Base-by-base conservation (phyloP, 2,888 invertebrate genomes). In the Eupithecia centaureata region DNA sequence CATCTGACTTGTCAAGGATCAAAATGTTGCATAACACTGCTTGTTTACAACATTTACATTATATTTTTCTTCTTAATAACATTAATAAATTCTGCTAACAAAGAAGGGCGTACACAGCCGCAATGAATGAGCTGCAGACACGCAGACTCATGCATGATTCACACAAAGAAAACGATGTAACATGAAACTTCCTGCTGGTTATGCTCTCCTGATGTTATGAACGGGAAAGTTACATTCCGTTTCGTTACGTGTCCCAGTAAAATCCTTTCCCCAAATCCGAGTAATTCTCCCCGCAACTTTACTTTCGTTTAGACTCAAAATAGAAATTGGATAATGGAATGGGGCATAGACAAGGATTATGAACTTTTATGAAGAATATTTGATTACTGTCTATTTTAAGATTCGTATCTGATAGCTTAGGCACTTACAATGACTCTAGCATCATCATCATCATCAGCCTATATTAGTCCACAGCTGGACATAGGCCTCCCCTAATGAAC, bases 211-310 rank as follows among this genome's bases (percentile, higher is more conserved):
- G 72, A 76, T 82, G 60, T 56, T 73, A 72, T 76, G 77, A 80
- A 82, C 82, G 81, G 82, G 80, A 80, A 79, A 77, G 79, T 84
- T 84, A 84, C 83, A 82, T 76, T 72, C 70, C 71, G 71, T 74
- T 76, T 70, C 67, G 72, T 73, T 62, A 69, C 67, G 32, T n/a
- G n/a, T 59, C 73, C 72, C 73, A 71, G 75, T 76, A 71, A 74
- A 42, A 28, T 54, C 25, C n/a, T 58, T 38, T 18, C 74, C 74
- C 52, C n/a, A n/a, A 5, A 5, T 15, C 5, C 10, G n/a, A 56
- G n/a, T 56, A 10, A 56, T 28, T 28, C n/a, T 38, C 42, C 42
- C 42, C 18, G 42, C 22, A 15, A 22, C 18, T 15, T 42, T 18
- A 22, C 47, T 47, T 47, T 4, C 18, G 18, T 18, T 47, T n/a